These are phyloP conservation scores for Crotalus tigris DNA, from an alignment of 2,113 vertebrate genomes.

Conservation along the genomic window DNA sequence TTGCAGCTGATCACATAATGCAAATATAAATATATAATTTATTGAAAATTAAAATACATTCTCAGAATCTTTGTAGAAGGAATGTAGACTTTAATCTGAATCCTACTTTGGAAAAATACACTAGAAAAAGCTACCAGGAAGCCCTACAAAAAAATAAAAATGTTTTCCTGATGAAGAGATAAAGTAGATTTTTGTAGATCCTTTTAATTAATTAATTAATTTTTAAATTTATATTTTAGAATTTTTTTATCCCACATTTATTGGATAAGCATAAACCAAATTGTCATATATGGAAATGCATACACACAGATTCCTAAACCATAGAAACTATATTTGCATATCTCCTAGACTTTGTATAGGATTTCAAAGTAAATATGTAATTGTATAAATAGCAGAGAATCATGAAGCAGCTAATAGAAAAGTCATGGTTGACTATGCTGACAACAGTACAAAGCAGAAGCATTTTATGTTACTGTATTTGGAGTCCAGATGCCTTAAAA, in stretches of 20 bases:
- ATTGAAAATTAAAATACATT: background rate
- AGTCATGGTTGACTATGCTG: conserved; percentile 29
- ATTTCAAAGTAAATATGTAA: conserved; percentile 64
- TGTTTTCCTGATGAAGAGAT: conserved; percentile 64
- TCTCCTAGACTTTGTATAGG: conserved; percentile 59
- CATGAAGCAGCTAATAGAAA: conserved; percentile 40
- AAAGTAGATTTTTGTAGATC: conserved; percentile 61
- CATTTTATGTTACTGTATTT: background rate
- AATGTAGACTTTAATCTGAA: background rate
- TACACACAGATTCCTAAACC: conserved; percentile 61
- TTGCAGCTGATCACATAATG: background rate
- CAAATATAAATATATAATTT: background rate
- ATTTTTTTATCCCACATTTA: conserved; percentile 9
- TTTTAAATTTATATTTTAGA: background rate
- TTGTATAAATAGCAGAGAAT: conserved; percentile 51
- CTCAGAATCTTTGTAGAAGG: background rate
- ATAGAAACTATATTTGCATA: conserved; percentile 52
- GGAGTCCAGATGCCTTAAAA: conserved; percentile 2
- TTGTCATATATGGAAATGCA: conserved; percentile 59
- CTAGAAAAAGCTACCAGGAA: conserved; percentile 65
- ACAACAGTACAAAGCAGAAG: conserved; percentile 27
- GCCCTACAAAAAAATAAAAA: conserved; percentile 64
- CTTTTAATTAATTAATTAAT: conserved; percentile 34
- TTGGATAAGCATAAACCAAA: conserved; percentile 58
- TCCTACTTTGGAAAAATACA: background rate